Percentiles rank a stretch among this genome's conserved stretches.
Evolutionary conservation across 2,797 vertebrate genomes (phyloP).

Genomic region (Merluccius polli): DNA sequence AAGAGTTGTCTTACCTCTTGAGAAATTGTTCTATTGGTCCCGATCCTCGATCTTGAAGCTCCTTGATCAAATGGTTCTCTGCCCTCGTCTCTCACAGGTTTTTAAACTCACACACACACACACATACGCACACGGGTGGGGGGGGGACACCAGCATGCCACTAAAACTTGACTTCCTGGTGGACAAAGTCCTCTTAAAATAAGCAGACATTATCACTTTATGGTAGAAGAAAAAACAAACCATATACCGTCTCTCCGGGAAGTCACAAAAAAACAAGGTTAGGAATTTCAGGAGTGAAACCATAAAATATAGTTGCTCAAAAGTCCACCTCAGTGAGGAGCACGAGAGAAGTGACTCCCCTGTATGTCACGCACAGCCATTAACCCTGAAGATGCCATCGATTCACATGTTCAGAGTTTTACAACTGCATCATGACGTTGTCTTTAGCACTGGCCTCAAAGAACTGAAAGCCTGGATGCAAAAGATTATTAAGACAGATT

Average conservation of each 20-base stretch:
- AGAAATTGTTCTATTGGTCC: not conserved
- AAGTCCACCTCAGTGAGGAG: not conserved
- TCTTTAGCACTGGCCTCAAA: conserved; percentile 90
- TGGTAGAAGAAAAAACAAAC: not conserved
- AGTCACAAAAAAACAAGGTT: not conserved
- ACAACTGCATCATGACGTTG: conserved; percentile 73
- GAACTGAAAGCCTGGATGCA: conserved; percentile 82
- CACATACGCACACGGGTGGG: conserved; percentile 13
- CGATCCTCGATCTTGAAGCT: not conserved
- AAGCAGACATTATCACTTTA: not conserved
- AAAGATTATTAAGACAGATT: not conserved
- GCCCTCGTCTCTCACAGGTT: not conserved
- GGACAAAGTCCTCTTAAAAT: conserved; percentile 45
- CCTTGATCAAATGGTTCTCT: not conserved
- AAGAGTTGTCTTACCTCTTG: not conserved
- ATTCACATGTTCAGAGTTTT: not conserved
- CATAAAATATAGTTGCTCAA: not conserved
- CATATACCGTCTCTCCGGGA: too few relatives aligned
- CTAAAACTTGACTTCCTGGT: conserved; percentile 34
- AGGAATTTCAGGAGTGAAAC: not conserved
- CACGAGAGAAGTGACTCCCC: not conserved
- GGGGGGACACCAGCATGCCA: conserved; percentile 32
- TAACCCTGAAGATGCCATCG: not conserved
- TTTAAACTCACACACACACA: conserved; percentile 11
- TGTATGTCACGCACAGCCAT: not conserved